phyloP scores from a whole-genome alignment of 1,140 invertebrate genomes.

The Diorhabda elongata region DNA sequence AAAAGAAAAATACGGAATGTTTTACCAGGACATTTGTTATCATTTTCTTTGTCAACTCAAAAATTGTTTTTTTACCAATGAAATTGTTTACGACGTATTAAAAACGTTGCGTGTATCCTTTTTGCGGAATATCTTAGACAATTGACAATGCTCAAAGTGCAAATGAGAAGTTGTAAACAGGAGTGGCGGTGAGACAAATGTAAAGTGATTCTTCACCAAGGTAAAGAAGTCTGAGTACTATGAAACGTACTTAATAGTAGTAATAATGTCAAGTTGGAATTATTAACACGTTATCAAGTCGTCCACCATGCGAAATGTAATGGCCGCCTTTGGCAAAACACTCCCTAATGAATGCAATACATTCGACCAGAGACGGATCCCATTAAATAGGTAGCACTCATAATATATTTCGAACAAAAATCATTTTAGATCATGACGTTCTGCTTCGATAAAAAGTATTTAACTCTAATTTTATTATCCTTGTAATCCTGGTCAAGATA shows the following conservation, averaged over 20 bases:
- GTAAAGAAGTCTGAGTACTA: slow-evolving; percentile 13
- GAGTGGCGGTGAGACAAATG: slow-evolving; percentile 14
- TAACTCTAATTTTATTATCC: too few relatives aligned
- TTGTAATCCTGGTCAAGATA: too few relatives aligned
- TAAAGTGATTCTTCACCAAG: slow-evolving; percentile 8
- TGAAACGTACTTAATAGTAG: slow-evolving; percentile 9
- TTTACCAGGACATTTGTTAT: too few relatives aligned
- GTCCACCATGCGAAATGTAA: slow-evolving; percentile 17
- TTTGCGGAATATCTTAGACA: background rate
- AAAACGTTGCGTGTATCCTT: too few relatives aligned
- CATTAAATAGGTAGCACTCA: too few relatives aligned
- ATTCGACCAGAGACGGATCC: slow-evolving; percentile 12
- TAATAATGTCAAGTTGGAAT: slow-evolving; percentile 14
- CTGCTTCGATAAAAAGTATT: too few relatives aligned
- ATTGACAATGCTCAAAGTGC: background rate
- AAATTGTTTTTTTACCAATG: too few relatives aligned
- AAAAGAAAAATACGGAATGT: too few relatives aligned
- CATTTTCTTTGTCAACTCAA: too few relatives aligned
- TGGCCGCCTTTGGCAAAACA: slow-evolving; percentile 16
- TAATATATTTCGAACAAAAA: too few relatives aligned
- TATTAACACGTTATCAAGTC: slow-evolving; percentile 19
- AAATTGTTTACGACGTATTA: too few relatives aligned
- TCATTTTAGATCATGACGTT: too few relatives aligned
- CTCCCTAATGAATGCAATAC: slow-evolving; percentile 31
- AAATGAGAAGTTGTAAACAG: slow-evolving; percentile 4